These are phyloP conservation scores for Epizoanthus rinbou DNA, from an alignment of 92 coral and sea anemone genomes.

Conservation along the genomic window DNA sequence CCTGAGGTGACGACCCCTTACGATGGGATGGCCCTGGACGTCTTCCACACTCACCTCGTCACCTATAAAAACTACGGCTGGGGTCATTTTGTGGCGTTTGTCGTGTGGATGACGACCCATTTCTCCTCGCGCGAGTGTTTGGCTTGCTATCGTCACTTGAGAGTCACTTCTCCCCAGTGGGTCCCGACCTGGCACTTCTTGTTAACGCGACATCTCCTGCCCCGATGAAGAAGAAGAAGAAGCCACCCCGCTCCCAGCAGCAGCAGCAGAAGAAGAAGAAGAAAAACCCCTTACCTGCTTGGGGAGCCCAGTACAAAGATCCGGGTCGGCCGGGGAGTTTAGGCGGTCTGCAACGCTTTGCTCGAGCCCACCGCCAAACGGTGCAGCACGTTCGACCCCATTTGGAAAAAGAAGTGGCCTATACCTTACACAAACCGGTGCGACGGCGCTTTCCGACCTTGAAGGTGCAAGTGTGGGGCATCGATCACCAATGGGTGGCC, in stretches of 20 bases:
- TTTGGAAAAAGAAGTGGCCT: neutral
- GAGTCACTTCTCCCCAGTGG: neutral
- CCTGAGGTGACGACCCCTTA: no score
- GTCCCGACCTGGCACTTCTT: constrained; percentile 11
- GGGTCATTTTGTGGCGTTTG: neutral
- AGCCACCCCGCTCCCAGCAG: no score
- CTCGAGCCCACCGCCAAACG: constrained; percentile 1
- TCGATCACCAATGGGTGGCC: constrained; percentile 36
- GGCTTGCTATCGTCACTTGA: neutral
- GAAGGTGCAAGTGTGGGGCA: constrained; percentile 15
- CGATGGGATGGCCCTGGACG: no score
- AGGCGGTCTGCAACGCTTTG: neutral
- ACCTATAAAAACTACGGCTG: constrained; percentile 1
- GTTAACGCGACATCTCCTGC: constrained; percentile 12
- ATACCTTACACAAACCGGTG: constrained; percentile 32
- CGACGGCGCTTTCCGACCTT: constrained; percentile 21
- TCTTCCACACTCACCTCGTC: no score
- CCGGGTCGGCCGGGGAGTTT: neutral
- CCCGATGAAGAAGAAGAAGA: constrained; percentile 1
- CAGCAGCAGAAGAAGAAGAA: constrained; percentile 33
- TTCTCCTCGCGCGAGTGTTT: neutral
- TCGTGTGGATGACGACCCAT: neutral
- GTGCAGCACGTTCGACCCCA: neutral
- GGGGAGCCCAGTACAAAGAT: no score
- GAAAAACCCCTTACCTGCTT: no score